Evolutionary conservation across 2,888 invertebrate genomes (phyloP).

Genomic region (Hydraecia micacea): DNA sequence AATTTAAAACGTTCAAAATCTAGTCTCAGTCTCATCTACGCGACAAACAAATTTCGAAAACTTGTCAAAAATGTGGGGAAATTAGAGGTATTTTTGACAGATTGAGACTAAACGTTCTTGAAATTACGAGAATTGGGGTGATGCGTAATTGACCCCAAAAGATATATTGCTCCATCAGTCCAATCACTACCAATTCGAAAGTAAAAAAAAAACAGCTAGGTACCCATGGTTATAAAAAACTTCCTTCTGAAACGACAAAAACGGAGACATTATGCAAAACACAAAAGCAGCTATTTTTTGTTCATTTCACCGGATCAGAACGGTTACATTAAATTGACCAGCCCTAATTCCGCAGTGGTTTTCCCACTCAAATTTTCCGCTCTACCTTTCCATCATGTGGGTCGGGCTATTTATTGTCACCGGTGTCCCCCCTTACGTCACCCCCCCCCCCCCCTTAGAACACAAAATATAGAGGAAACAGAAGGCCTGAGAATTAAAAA

Average conservation of each 20-base stretch:
- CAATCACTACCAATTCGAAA: background rate
- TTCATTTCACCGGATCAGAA: background rate
- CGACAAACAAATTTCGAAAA: too few species aligned
- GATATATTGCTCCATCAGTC: background rate
- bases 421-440: conserved; percentile 37
- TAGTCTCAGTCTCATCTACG: too few species aligned
- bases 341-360: conserved; percentile 61
- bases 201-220: background rate
- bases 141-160: too few species aligned
- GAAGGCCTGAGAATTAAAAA: conserved; percentile 12
- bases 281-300: conserved; percentile 19
- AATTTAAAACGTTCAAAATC: too few species aligned
- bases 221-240: background rate
- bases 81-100: too few species aligned
- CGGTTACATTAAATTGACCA: conserved; percentile 50
- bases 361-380: conserved; percentile 73
- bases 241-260: background rate
- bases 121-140: too few species aligned
- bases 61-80: too few species aligned
- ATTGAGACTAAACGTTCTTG: too few species aligned
- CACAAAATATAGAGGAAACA: conserved; percentile 8
- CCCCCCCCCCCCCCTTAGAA: conserved; percentile 10
- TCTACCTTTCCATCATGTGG: conserved; percentile 69
- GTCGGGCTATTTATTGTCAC: conserved; percentile 66
- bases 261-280: conserved; percentile 7